phyloP scores from a whole-genome alignment of 2,797 vertebrate species.

The Xenops minutus region DNA sequence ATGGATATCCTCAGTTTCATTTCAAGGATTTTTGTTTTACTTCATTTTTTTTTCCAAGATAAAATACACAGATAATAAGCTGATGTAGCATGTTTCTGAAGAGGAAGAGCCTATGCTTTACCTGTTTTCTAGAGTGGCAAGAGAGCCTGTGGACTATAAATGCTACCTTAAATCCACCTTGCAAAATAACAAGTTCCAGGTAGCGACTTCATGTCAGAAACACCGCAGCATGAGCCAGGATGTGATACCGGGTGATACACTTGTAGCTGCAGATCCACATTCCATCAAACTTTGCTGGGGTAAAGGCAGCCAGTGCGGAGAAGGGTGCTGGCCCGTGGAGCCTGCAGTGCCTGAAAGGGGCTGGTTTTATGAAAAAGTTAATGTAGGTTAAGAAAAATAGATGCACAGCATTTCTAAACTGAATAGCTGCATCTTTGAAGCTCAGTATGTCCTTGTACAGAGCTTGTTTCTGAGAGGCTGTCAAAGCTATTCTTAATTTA shows the following conservation, averaged over 20 bases:
- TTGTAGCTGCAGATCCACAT: accelerated
- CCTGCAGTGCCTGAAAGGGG: background rate
- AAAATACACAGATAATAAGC: background rate
- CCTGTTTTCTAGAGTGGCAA: background rate
- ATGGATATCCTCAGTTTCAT: background rate
- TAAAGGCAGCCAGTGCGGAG: background rate
- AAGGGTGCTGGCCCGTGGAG: too few relatives aligned
- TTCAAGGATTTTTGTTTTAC: background rate
- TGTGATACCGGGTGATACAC: background rate
- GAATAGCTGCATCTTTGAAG: background rate
- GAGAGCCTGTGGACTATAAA: background rate
- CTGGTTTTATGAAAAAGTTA: background rate
- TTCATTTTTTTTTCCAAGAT: background rate
- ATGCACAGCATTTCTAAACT: background rate
- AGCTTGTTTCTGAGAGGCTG: background rate
- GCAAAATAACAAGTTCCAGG: background rate
- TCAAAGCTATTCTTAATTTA: background rate
- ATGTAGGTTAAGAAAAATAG: background rate
- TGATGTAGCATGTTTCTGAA: background rate
- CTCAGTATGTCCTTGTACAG: background rate
- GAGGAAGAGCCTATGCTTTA: background rate
- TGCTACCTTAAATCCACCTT: background rate
- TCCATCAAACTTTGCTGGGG: too few relatives aligned
- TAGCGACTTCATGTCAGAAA: background rate
- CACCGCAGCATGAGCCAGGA: background rate